Percentiles rank a stretch among this genome's conserved stretches.
phyloP scores from a whole-genome alignment of 2,797 vertebrate species.

The Adelosebastes latens region DNA sequence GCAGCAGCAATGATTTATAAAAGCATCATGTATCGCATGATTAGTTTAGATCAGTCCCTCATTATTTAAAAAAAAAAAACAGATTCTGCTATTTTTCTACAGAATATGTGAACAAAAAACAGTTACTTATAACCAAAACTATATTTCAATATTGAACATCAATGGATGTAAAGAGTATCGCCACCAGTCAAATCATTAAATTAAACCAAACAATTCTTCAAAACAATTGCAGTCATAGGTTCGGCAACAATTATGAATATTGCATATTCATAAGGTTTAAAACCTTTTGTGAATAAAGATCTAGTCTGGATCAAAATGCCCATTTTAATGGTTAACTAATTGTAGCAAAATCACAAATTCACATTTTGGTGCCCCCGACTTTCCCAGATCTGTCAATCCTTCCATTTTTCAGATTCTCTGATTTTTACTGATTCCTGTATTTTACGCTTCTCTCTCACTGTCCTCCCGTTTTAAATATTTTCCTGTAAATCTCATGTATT shows the following conservation, averaged over 20 bases:
- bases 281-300: not conserved
- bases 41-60: not conserved
- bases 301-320: not conserved
- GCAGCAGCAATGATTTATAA: not conserved
- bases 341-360: not conserved
- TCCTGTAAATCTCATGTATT: no score
- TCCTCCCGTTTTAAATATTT: no score
- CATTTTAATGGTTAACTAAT: not conserved
- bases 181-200: not conserved
- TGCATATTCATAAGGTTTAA: not conserved
- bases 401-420: no score
- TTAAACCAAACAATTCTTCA: not conserved
- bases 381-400: no score
- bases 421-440: no score
- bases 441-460: no score
- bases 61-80: not conserved
- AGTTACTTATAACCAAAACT: not conserved
- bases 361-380: not conserved
- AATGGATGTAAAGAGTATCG: not conserved
- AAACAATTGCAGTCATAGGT: not conserved
- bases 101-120: not conserved
- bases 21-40: not conserved
- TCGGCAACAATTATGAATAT: accelerated
- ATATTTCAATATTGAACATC: not conserved
- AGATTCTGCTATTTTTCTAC: not conserved